These are phyloP conservation scores for Acrobasis suavella DNA, from an alignment of 2,888 invertebrate species.

Conservation along the genomic window DNA sequence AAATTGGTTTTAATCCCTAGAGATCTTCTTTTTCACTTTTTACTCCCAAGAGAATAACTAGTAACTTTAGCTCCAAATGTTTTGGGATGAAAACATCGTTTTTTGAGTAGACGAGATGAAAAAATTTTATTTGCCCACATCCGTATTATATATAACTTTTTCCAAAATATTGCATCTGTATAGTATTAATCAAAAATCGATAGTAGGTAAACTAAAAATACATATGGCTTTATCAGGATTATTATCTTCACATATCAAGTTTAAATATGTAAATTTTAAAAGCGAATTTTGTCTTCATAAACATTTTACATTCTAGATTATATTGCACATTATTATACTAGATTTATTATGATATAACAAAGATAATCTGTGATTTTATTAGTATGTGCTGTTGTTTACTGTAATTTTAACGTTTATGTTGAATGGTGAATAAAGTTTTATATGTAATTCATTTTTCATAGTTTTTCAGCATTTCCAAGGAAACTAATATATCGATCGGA, in stretches of 20 bases:
- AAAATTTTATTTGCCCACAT: too few relatives aligned
- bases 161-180: too few relatives aligned
- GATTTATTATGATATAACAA: conserved; percentile 19
- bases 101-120: too few relatives aligned
- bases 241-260: conserved; percentile 5
- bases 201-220: too few relatives aligned
- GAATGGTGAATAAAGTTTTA: conserved; percentile 45
- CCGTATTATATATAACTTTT: too few relatives aligned
- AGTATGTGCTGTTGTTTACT: conserved; percentile 28
- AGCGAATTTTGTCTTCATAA: background rate
- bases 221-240: background rate
- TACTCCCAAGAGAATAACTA: too few relatives aligned
- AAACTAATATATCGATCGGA: background rate
- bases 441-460: conserved; percentile 32
- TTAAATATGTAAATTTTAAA: background rate
- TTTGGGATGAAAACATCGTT: too few relatives aligned
- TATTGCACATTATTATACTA: background rate
- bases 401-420: conserved; percentile 37
- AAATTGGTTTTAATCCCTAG: too few relatives aligned
- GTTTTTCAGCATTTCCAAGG: background rate
- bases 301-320: background rate
- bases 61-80: too few relatives aligned
- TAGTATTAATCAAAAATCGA: too few relatives aligned
- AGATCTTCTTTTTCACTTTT: too few relatives aligned
- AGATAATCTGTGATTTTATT: conserved; percentile 46